Conservation (phyloP, 2,888 invertebrate species). For the Kryphioiulus occultus region DNA sequence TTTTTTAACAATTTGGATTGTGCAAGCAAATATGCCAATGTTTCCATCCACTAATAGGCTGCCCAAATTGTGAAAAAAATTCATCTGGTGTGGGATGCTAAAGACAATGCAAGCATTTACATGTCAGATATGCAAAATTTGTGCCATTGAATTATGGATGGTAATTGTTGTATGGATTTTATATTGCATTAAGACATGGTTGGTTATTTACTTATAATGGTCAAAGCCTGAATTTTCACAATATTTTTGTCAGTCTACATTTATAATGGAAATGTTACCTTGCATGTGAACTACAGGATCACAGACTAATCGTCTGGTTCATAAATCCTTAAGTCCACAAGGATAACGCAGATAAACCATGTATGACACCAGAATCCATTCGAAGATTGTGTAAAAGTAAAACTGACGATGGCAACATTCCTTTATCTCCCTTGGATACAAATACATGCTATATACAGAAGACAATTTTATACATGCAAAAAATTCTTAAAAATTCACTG, state of each 20-base stretch:
- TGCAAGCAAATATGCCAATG: too few relatives aligned
- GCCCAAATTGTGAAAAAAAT: too few relatives aligned
- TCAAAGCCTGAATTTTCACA: not conserved
- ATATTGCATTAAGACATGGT: too few relatives aligned
- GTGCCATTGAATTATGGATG: too few relatives aligned
- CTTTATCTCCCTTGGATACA: not conserved
- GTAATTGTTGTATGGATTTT: too few relatives aligned
- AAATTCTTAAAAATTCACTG: too few relatives aligned
- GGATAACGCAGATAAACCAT: constrained; percentile 4
- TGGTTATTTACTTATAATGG: not conserved
- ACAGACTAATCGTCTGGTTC: constrained; percentile 4
- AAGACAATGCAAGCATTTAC: too few relatives aligned
- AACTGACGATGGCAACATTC: not conserved
- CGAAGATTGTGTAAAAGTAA: not conserved
- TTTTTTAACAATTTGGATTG: too few relatives aligned
- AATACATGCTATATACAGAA: not conserved
- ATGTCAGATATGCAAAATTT: too few relatives aligned
- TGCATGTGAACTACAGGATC: not conserved
- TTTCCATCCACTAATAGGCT: too few relatives aligned
- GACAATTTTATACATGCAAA: too few relatives aligned
- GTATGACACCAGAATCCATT: not conserved
- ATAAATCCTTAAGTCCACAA: not conserved
- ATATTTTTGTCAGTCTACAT: not conserved
- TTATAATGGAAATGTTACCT: not conserved
- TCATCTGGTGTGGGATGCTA: too few relatives aligned